A percentile compares a stretch with the other conserved stretches of the same genome.
These are phyloP conservation scores for Sebastes minor DNA, from an alignment of 2,797 vertebrate species.

Conservation along the genomic window DNA sequence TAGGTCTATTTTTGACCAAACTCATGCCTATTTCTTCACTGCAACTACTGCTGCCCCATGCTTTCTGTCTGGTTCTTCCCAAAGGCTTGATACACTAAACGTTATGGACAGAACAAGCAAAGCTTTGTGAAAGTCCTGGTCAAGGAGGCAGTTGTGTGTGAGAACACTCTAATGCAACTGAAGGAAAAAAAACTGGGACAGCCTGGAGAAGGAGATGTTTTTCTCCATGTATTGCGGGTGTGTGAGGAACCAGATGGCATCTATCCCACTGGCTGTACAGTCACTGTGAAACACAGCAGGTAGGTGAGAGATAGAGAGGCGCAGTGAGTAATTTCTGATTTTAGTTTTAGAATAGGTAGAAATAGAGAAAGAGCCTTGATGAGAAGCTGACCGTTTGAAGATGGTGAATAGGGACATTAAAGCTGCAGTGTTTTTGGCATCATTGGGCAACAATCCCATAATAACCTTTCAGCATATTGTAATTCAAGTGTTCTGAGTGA, in stretches of 20 bases:
- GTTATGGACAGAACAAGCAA: slow-evolving; percentile 56
- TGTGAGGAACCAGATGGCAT: slow-evolving; percentile 12
- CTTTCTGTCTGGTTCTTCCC: slow-evolving; percentile 2
- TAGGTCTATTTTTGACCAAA: background rate
- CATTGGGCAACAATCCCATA: too few relatives aligned
- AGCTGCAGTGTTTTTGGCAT: too few relatives aligned
- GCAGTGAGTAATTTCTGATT: background rate
- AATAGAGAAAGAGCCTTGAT: background rate
- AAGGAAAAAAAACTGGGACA: background rate
- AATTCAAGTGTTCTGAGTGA: too few relatives aligned
- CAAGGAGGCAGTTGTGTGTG: background rate
- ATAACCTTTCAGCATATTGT: too few relatives aligned
- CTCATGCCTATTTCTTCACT: background rate
- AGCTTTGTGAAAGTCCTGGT: slow-evolving; percentile 55
- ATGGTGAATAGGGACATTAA: background rate
- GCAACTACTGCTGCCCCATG: background rate
- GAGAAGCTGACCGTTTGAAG: background rate
- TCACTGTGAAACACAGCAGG: slow-evolving; percentile 36
- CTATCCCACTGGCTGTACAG: background rate
- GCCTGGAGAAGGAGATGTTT: slow-evolving; percentile 10
- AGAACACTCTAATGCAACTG: slow-evolving; percentile 16
- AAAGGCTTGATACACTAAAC: slow-evolving; percentile 48
- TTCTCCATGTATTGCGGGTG: background rate
- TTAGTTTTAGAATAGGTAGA: background rate
- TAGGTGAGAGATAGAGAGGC: slow-evolving; percentile 28